Conservation (phyloP, 2,888 invertebrate species). For the Apotomis turbidana region DNA sequence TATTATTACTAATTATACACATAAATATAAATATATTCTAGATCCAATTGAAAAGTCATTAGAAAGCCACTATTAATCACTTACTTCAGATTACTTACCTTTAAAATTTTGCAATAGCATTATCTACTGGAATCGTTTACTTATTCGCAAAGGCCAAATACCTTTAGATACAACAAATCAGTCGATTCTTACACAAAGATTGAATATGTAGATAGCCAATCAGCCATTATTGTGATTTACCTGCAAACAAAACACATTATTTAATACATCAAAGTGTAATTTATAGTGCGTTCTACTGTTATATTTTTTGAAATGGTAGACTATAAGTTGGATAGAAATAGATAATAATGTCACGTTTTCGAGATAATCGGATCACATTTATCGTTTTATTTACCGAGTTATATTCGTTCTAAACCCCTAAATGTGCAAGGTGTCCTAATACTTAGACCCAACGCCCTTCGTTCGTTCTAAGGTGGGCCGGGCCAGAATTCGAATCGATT, state of each 20-base stretch:
- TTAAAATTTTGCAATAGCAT: conserved; percentile 56
- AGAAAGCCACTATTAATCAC: too few relatives aligned
- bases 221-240: conserved; percentile 4
- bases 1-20: too few relatives aligned
- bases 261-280: not conserved
- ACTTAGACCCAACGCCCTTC: not conserved
- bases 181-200: not conserved
- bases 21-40: too few relatives aligned
- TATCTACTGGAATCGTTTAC: conserved; percentile 46
- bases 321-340: not conserved
- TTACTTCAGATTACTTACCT: conserved; percentile 48
- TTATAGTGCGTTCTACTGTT: not conserved
- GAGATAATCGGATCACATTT: too few relatives aligned
- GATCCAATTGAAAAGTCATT: too few relatives aligned
- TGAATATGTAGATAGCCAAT: not conserved
- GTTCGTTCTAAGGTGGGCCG: not conserved
- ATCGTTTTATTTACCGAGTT: too few relatives aligned
- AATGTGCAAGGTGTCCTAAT: not conserved
- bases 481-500: not conserved
- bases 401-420: too few relatives aligned
- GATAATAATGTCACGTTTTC: not conserved
- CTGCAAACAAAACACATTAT: conserved; percentile 13
- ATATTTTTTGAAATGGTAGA: not conserved
- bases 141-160: not conserved
- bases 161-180: not conserved